Base-by-base conservation (phyloP, 2,797 vertebrate genomes). In the Malacoraja senta region DNA sequence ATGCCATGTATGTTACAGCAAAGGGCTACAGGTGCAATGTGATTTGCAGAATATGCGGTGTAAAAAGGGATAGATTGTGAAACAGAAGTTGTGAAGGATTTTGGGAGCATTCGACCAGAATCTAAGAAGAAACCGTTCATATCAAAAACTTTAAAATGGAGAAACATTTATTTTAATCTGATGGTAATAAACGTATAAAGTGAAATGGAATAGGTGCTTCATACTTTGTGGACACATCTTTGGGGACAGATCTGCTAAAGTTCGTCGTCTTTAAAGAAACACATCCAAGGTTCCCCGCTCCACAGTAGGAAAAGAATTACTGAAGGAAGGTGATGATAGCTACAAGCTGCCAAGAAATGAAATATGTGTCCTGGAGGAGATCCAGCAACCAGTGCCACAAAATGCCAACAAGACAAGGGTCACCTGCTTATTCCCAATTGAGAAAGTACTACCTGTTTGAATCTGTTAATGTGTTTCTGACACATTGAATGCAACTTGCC, bases 391-490 rank as follows among this genome's bases (percentile, higher is more conserved):
- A 88, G 8, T 88, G 84, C 63, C n/a, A 68, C 61, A 32, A 65
- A 65, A n/a, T 21, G 32, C 61, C 58, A 88, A 63, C 65, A 88
- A 65, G 84, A 65, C 32, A 74, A 74, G 17, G 58, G 15, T 88
- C 61, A 68, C 65, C 63, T 65, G 61, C 1, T 88, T 88, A 17
- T 35, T 88, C 84, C 68, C 63, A 68, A n/a, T n/a, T 17, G 32
- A 88, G 84, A 88, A 35, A 35, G n/a, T 68, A 65, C n/a, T 2
- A n/a, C 15, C 15, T 88, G 63, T 88, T 68, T 17, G n/a, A 32
- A 88, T 68, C 63, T 88, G n/a, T 88, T 68, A 68, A 88, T 9
- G 6, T 88, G n/a, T 88, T 68, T 21, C 61, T 68, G 84, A 88
- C 61, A 2, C 61, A 65, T 63, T 32, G 58, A 83, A 53, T 10